Evolutionary conservation across 2,888 invertebrate species (phyloP).

Genomic region (Ennomos fuscantarius): DNA sequence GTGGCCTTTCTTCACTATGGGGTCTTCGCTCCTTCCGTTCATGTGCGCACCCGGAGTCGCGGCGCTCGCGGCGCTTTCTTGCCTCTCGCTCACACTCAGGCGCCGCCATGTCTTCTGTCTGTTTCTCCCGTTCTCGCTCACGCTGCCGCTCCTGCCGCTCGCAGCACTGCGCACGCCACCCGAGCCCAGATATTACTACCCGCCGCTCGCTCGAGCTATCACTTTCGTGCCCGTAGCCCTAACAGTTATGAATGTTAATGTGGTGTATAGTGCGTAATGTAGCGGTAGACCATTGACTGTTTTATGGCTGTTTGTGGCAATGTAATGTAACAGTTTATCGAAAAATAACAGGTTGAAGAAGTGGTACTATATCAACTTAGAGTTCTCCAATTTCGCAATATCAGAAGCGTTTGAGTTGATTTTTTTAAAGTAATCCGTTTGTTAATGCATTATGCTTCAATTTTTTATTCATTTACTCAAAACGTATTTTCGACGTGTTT

Average conservation of each 20-base stretch:
- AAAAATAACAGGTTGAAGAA: too few relatives aligned
- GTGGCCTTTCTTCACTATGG: slow-evolving; percentile 77
- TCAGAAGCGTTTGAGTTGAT: too few relatives aligned
- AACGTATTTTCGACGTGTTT: too few relatives aligned
- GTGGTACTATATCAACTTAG: too few relatives aligned
- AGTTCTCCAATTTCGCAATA: too few relatives aligned
- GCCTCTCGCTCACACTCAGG: slow-evolving; percentile 85
- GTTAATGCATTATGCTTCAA: too few relatives aligned
- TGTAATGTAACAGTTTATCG: too few relatives aligned
- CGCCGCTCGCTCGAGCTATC: slow-evolving; percentile 79
- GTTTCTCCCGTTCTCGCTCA: slow-evolving; percentile 60
- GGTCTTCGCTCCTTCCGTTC: slow-evolving; percentile 79
- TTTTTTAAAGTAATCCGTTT: too few relatives aligned
- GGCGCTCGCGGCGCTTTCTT: slow-evolving; percentile 86
- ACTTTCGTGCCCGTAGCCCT: slow-evolving; percentile 80
- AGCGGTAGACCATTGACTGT: too few relatives aligned
- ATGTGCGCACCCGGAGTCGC: slow-evolving; percentile 83
- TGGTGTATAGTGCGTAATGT: slow-evolving; percentile 44
- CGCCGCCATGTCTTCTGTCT: slow-evolving; percentile 80
- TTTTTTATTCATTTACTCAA: too few relatives aligned
- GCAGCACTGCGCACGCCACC: slow-evolving; percentile 82
- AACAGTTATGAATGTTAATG: slow-evolving; percentile 60
- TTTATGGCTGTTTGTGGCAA: too few relatives aligned
- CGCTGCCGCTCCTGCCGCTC: slow-evolving; percentile 52
- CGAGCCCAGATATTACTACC: slow-evolving; percentile 77